These are phyloP conservation scores for human DNA, from an alignment of 2,113 vertebrate species.

Conservation along the genomic window GRCh38 chr13:96144001-96144500, in stretches of 20 bases:
- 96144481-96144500: background rate
- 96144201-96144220: background rate
- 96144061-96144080: background rate
- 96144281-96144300: background rate
- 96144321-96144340: background rate
- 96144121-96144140: background rate
- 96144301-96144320: background rate
- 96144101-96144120: background rate
- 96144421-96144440: background rate
- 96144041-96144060: conserved; percentile 20
- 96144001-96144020: conserved; percentile 11
- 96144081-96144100: background rate
- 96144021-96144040: background rate
- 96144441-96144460: background rate
- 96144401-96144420: background rate
- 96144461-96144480: background rate
- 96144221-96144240: background rate
- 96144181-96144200: conserved; percentile 23
- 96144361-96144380: background rate
- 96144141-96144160: background rate
- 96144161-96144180: background rate
- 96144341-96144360: background rate
- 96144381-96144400: background rate
- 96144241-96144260: background rate
- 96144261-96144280: background rate